Evolutionary conservation across 2,113 vertebrate species (phyloP).

Genomic region (Chlamydotis undulata): DNA sequence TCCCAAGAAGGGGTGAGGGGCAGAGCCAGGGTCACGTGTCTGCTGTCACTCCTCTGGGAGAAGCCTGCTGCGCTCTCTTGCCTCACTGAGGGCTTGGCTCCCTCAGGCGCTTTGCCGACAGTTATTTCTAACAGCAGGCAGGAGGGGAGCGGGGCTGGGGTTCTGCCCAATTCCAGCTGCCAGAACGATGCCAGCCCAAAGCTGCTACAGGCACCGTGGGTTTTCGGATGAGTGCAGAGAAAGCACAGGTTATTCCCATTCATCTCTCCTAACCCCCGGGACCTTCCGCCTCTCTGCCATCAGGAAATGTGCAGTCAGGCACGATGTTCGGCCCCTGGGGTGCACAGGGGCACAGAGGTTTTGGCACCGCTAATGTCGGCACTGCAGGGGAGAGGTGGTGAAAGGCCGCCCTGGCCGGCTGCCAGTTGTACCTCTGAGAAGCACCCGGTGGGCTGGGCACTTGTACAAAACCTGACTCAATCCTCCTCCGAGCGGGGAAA

Average conservation of each 20-base stretch:
- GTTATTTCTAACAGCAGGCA: neutral
- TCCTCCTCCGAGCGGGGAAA: neutral
- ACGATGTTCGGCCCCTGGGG: accelerated
- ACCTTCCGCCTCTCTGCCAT: neutral
- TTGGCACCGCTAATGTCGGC: neutral
- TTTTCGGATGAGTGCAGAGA: neutral
- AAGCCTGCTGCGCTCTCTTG: neutral
- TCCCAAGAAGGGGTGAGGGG: neutral
- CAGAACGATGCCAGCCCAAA: neutral
- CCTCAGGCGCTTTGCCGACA: neutral
- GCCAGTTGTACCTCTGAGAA: neutral
- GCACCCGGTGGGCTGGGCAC: neutral
- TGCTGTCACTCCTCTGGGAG: neutral
- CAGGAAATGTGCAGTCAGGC: neutral
- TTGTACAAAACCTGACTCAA: neutral
- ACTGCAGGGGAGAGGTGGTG: neutral
- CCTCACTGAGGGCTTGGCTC: neutral
- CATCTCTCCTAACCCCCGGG: neutral
- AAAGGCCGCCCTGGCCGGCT: neutral
- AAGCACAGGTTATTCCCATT: neutral
- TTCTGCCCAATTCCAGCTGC: neutral
- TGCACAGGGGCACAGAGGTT: neutral
- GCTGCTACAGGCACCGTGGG: accelerated
- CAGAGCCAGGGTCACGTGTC: accelerated
- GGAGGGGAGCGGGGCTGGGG: neutral